phyloP scores from a whole-genome alignment of 2,797 vertebrate genomes.

The Gallinago solitaria region DNA sequence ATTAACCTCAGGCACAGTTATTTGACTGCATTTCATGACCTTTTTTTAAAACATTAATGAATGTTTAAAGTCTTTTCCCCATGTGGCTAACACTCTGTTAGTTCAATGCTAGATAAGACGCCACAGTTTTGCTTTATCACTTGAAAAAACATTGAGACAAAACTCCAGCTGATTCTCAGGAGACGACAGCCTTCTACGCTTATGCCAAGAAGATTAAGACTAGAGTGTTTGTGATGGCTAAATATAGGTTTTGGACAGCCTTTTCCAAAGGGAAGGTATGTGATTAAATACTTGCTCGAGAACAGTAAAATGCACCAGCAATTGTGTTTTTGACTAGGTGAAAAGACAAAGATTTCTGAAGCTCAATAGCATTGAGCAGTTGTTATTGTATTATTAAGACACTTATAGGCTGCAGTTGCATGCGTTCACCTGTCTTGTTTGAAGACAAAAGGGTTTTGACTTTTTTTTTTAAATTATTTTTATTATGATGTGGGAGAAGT shows the following conservation, averaged over 20 bases:
- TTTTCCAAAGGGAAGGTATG: slow-evolving; percentile 30
- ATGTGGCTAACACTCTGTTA: slow-evolving; percentile 48
- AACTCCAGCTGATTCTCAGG: slow-evolving; percentile 57
- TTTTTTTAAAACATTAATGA: slow-evolving; percentile 43
- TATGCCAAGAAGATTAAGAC: slow-evolving; percentile 71
- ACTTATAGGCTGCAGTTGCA: not conserved
- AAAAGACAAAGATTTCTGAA: not conserved
- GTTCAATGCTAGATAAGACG: slow-evolving; percentile 46
- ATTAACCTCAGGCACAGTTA: slow-evolving; percentile 42
- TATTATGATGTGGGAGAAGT: not conserved
- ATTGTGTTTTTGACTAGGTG: not conserved
- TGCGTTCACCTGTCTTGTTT: not conserved
- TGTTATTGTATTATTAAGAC: not conserved
- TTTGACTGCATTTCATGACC: slow-evolving; percentile 33
- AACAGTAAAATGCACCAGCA: not conserved
- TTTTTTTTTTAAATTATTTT: not conserved
- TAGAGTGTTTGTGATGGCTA: slow-evolving; percentile 27
- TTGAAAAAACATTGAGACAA: slow-evolving; percentile 69
- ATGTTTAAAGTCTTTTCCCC: slow-evolving; percentile 46
- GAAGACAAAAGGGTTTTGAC: not conserved
- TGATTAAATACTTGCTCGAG: slow-evolving; percentile 19
- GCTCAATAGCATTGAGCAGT: not conserved
- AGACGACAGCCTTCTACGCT: slow-evolving; percentile 57
- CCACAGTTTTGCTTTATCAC: slow-evolving; percentile 69
- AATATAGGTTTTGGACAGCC: slow-evolving; percentile 9